Evolutionary conservation across 2,797 vertebrate species (phyloP).

Genomic region (Pseudochirops corinnae): DNA sequence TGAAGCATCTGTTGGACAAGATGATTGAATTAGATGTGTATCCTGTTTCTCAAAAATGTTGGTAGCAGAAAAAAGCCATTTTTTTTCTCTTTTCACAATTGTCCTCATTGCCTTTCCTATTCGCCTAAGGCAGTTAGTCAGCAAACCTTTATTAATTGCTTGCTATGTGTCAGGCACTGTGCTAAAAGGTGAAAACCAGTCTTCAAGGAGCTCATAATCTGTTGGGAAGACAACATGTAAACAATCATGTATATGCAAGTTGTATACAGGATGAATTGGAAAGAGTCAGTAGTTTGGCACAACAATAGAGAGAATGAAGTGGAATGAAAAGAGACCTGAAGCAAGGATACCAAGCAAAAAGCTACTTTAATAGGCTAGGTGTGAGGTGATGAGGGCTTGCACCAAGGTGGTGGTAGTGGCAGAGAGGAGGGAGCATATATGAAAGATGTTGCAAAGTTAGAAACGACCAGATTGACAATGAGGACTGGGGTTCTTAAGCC

Average conservation of each 20-base stretch:
- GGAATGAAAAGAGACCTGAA: background rate
- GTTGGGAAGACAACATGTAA: background rate
- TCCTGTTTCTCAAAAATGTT: background rate
- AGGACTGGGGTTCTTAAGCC: background rate
- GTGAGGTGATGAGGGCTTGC: background rate
- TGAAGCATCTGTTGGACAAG: background rate
- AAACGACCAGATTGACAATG: background rate
- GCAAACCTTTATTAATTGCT: background rate
- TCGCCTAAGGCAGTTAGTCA: background rate
- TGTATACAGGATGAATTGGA: background rate
- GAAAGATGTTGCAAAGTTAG: background rate
- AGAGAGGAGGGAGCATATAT: background rate
- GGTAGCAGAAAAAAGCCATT: background rate
- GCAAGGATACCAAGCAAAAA: background rate
- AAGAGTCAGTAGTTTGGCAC: background rate
- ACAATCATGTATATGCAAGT: background rate
- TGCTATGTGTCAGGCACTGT: background rate
- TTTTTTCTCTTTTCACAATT: background rate
- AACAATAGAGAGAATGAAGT: background rate
- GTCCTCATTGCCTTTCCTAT: background rate
- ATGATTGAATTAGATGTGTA: background rate
- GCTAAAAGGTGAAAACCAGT: background rate
- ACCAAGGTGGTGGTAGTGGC: background rate
- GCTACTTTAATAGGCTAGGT: background rate
- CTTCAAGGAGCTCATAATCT: background rate